These are phyloP conservation scores for Lepidurus arcticus DNA, from an alignment of 1,140 invertebrate genomes.

Conservation along the genomic window DNA sequence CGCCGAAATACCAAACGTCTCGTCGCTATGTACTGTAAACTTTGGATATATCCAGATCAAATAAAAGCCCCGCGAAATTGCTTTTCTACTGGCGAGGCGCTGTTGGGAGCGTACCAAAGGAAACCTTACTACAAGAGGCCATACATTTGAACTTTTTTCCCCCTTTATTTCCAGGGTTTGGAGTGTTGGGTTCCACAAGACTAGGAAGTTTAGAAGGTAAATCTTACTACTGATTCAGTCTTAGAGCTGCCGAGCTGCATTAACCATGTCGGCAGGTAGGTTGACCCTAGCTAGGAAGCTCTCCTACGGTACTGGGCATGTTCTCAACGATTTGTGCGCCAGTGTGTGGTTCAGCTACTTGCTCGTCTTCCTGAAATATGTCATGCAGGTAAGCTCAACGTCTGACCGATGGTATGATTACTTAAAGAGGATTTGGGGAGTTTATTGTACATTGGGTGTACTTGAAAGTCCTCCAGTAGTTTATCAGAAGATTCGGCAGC, in stretches of 20 bases:
- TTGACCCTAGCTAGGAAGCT: conserved; percentile 40
- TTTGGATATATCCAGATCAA: conserved; percentile 2
- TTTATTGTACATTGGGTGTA: too few species aligned
- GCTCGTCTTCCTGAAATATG: conserved; percentile 77
- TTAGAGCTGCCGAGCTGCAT: background rate
- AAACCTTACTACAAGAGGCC: background rate
- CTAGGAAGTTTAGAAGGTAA: background rate
- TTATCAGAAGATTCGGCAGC: too few species aligned
- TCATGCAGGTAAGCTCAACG: conserved; percentile 52
- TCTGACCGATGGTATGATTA: too few species aligned
- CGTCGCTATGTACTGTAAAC: background rate
- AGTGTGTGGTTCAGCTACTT: conserved; percentile 93
- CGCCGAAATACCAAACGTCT: background rate
- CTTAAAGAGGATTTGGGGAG: too few species aligned
- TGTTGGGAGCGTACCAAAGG: background rate
- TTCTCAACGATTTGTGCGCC: conserved; percentile 84
- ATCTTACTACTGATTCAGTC: background rate
- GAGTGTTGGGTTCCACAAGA: background rate
- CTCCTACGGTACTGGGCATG: conserved; percentile 73
- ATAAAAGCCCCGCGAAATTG: conserved; percentile 21
- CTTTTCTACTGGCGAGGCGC: conserved; percentile 13
- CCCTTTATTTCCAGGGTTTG: background rate
- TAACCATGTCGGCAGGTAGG: background rate
- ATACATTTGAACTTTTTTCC: background rate
- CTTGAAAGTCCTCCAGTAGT: too few species aligned